Evolutionary conservation across 2,888 invertebrate species (phyloP).

Genomic region (Acleris literana): DNA sequence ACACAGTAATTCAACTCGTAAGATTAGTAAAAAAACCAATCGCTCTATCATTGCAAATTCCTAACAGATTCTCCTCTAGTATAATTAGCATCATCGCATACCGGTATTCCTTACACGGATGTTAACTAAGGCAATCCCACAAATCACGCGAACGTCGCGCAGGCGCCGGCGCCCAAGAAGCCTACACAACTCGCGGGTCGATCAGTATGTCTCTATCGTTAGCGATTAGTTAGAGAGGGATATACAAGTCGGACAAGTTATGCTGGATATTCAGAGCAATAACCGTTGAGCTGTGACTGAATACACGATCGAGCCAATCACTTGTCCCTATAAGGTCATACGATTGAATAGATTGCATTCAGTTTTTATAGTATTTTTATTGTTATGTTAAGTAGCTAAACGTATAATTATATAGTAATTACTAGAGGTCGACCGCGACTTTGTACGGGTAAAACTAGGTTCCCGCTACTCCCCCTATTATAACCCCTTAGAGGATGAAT

Average conservation of each 20-base stretch:
- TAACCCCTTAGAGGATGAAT: no score
- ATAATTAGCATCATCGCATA: constrained; percentile 10
- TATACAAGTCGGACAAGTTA: no score
- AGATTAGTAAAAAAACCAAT: no score
- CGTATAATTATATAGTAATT: no score
- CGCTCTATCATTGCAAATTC: no score
- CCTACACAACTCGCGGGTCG: background rate
- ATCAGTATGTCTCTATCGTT: no score
- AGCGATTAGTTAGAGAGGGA: no score
- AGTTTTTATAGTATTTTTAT: background rate
- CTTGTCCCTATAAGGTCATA: constrained; percentile 4
- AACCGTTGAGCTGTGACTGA: constrained; percentile 1
- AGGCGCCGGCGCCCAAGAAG: constrained; percentile 9
- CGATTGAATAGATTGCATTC: constrained; percentile 7
- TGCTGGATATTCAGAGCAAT: background rate
- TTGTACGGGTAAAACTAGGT: no score
- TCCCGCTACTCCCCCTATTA: no score
- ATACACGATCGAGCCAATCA: background rate
- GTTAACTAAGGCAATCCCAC: background rate
- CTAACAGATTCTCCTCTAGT: no score
- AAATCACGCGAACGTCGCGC: constrained; percentile 8
- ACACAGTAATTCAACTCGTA: no score
- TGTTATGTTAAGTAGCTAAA: background rate
- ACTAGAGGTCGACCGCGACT: no score
- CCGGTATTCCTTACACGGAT: constrained; percentile 8